Conservation (phyloP, 2,888 invertebrate species). For the Pantelozetes paolii region DNA sequence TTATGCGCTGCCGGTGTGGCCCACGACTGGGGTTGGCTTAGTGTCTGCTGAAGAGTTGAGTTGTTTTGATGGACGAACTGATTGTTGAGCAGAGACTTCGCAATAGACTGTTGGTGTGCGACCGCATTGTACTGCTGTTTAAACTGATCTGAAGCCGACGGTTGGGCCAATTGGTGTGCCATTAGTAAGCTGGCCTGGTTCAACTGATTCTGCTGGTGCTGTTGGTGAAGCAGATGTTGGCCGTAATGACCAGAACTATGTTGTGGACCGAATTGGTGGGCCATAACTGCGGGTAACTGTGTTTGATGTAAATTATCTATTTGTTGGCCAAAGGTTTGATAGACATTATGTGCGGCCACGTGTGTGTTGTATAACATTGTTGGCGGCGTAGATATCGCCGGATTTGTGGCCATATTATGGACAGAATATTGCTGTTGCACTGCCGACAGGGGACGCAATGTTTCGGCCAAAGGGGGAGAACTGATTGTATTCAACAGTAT, state of each 20-base stretch:
- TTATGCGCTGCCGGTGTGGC: background rate
- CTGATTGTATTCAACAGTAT: constrained; percentile 1
- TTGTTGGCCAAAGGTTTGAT: constrained; percentile 6
- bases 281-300: constrained; percentile 51
- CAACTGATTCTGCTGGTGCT: constrained; percentile 20
- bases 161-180: constrained; percentile 22
- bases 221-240: background rate
- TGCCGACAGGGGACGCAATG: background rate
- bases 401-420: constrained; percentile 21
- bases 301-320: constrained; percentile 56
- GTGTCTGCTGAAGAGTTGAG: constrained; percentile 10
- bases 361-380: constrained; percentile 28
- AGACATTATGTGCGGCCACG: constrained; percentile 27
- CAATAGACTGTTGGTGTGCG: background rate
- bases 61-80: constrained; percentile 28
- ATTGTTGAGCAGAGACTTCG: background rate
- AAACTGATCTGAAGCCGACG: constrained; percentile 10
- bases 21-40: background rate
- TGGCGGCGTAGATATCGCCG: constrained; percentile 16
- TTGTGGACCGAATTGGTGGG: constrained; percentile 19
- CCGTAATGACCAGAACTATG: constrained; percentile 10
- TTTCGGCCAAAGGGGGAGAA: constrained; percentile 17
- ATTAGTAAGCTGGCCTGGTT: background rate
- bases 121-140: constrained; percentile 1
- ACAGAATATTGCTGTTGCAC: background rate